Evolutionary conservation across 2,113 vertebrate species (phyloP).

Genomic region (Cyanoderma ruficeps): DNA sequence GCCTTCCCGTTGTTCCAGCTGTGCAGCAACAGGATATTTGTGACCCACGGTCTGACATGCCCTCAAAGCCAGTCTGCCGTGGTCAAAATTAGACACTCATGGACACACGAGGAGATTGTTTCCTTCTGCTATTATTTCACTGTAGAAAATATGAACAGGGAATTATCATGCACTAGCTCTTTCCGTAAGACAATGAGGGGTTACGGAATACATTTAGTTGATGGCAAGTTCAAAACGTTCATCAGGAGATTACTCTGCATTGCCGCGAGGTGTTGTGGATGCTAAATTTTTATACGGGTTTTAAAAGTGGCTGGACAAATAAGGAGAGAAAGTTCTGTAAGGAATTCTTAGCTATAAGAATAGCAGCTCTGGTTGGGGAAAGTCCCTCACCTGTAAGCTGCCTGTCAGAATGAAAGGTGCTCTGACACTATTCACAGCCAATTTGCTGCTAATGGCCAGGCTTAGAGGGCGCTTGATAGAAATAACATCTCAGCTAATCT

Average conservation of each 20-base stretch:
- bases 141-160: background rate
- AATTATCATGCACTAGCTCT: background rate
- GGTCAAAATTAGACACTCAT: background rate
- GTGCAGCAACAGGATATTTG: background rate
- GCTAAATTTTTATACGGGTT: background rate
- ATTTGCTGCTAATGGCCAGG: slow-evolving; percentile 21
- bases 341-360: background rate
- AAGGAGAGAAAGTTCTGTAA: background rate
- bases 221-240: background rate
- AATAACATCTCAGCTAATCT: slow-evolving; percentile 40
- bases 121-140: background rate
- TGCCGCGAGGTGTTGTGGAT: background rate
- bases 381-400: background rate
- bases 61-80: background rate
- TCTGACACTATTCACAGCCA: background rate
- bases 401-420: slow-evolving; percentile 1
- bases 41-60: background rate
- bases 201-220: background rate
- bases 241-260: background rate
- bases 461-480: background rate
- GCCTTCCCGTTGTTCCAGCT: background rate
- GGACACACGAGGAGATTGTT: background rate
- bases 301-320: background rate
- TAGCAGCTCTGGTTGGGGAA: background rate
- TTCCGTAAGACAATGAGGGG: background rate